These are phyloP conservation scores for Nephrotoma flavescens DNA, from an alignment of 2,888 invertebrate species.

Conservation along the genomic window DNA sequence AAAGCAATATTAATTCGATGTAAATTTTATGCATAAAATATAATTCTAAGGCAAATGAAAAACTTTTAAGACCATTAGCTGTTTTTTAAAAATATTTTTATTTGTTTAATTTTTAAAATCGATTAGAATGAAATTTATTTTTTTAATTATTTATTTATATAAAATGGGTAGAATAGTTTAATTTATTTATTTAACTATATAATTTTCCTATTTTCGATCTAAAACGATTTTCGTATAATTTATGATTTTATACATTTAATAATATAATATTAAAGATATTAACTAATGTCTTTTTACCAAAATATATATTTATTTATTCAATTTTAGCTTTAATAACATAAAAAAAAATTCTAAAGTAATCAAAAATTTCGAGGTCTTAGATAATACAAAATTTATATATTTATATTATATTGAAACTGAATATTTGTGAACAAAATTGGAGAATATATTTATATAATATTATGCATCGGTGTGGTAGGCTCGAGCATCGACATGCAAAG, in stretches of 20 bases:
- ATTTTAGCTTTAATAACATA: not conserved
- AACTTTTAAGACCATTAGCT: not conserved
- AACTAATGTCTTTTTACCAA: not conserved
- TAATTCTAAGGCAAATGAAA: not conserved
- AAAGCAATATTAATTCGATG: not conserved
- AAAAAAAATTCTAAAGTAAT: not conserved
- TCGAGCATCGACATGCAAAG: not conserved
- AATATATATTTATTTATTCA: not conserved
- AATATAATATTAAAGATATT: not conserved
- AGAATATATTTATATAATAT: not conserved
- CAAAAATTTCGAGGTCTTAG: not conserved
- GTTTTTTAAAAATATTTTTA: not conserved
- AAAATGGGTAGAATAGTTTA: not conserved
- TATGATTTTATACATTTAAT: not conserved
- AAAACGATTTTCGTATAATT: not conserved
- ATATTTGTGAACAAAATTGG: not conserved
- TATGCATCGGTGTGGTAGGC: not conserved
- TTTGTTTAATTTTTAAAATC: not conserved
- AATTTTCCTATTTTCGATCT: not conserved
- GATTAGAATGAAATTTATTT: not conserved
- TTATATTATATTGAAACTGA: not conserved
- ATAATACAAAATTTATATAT: not conserved
- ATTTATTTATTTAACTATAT: not conserved
- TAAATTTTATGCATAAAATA: not conserved
- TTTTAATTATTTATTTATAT: not conserved